Conservation (phyloP, 2,888 invertebrate species). For the Pollenia labialis region DNA sequence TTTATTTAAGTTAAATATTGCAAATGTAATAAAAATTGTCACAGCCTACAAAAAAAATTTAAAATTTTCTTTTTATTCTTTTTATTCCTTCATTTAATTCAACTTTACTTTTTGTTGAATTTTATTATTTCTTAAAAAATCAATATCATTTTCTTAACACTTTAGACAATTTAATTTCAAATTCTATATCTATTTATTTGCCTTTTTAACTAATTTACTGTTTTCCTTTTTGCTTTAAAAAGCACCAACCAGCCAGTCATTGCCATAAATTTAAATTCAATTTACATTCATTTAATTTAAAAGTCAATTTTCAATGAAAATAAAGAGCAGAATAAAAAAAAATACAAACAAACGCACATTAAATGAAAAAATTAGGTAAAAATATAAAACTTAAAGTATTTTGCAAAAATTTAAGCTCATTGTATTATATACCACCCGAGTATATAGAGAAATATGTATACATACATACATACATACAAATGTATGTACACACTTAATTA, state of each 20-base stretch:
- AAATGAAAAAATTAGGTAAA: slow-evolving; percentile 65
- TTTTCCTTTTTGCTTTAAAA: slow-evolving; percentile 19
- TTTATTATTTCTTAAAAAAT: not conserved
- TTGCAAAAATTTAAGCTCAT: slow-evolving; percentile 60
- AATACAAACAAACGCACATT: slow-evolving; percentile 7
- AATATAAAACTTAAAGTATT: slow-evolving; percentile 55
- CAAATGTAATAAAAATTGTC: too few species aligned
- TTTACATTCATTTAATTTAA: slow-evolving; percentile 58
- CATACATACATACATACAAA: not conserved
- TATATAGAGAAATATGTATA: not conserved
- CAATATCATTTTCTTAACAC: not conserved
- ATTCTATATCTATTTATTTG: not conserved
- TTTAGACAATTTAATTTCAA: slow-evolving; percentile 21
- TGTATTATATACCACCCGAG: slow-evolving; percentile 37
- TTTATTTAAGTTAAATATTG: too few species aligned
- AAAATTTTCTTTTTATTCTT: too few species aligned
- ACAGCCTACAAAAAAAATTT: too few species aligned
- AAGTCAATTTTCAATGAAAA: slow-evolving; percentile 52
- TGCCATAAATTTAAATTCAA: slow-evolving; percentile 51
- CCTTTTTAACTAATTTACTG: not conserved
- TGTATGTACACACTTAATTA: slow-evolving; percentile 2
- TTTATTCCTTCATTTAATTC: too few species aligned
- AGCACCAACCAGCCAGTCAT: not conserved
- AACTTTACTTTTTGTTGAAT: too few species aligned
- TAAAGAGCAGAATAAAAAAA: not conserved